Percentiles rank a stretch among this genome's conserved stretches.
These are phyloP conservation scores for Drosophila fulvimacula DNA, from an alignment of 2,888 invertebrate species.

Conservation along the genomic window DNA sequence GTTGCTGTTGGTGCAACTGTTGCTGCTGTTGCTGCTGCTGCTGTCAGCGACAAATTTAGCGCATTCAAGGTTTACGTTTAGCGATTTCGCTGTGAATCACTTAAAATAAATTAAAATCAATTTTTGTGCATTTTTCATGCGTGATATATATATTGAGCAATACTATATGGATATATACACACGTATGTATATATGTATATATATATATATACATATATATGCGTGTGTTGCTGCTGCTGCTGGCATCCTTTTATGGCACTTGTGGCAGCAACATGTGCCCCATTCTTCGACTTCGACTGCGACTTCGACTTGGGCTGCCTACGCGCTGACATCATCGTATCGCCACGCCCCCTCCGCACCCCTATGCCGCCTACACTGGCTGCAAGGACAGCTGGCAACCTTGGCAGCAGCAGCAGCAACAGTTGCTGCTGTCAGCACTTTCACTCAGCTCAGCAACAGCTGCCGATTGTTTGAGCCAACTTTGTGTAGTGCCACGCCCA, in stretches of 20 bases:
- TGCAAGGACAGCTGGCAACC: conserved; percentile 54
- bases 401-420: conserved; percentile 15
- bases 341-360: neutral
- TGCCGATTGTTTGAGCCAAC: neutral
- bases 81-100: conserved; percentile 64
- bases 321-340: conserved; percentile 51
- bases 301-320: conserved; percentile 19
- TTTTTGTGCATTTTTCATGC: conserved; percentile 67
- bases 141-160: conserved; percentile 38
- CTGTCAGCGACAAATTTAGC: conserved; percentile 65
- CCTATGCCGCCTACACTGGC: neutral
- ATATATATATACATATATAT: neutral
- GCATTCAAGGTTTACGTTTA: conserved; percentile 58
- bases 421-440: conserved; percentile 5
- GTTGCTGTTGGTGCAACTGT: conserved; percentile 15
- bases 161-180: neutral
- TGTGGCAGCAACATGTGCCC: conserved; percentile 49
- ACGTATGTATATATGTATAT: neutral
- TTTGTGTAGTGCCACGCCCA: conserved; percentile 2
- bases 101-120: conserved; percentile 79
- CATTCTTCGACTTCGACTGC: conserved; percentile 40
- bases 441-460: neutral
- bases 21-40: conserved; percentile 24
- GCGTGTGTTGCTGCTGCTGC: neutral
- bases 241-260: conserved; percentile 66